These are phyloP conservation scores for Chironomus tentans DNA, from an alignment of 2,888 invertebrate species.

Conservation along the genomic window DNA sequence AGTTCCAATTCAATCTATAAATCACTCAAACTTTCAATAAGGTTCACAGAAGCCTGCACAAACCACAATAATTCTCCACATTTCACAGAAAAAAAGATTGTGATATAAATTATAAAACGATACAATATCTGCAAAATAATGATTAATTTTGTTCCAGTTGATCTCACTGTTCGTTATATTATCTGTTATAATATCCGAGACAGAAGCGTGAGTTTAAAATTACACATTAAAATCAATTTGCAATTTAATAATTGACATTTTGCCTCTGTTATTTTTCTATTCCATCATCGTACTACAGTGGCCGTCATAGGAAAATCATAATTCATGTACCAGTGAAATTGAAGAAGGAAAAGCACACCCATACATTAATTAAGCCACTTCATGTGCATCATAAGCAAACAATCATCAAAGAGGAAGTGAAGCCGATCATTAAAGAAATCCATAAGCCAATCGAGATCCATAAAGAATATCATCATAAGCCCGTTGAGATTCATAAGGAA, in stretches of 20 bases:
- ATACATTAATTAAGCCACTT: constrained; percentile 40
- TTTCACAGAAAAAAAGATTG: background rate
- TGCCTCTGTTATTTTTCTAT: background rate
- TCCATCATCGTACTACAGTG: background rate
- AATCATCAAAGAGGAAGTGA: constrained; percentile 40
- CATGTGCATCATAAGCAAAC: constrained; percentile 43
- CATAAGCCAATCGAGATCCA: constrained; percentile 34
- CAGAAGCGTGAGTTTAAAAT: constrained; percentile 22
- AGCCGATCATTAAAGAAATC: constrained; percentile 39
- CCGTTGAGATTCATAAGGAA: background rate
- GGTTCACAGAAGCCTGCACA: no score
- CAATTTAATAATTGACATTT: constrained; percentile 1
- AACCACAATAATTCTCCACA: no score
- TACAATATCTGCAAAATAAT: background rate
- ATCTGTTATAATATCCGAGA: background rate
- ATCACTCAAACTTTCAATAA: no score
- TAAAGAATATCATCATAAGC: background rate
- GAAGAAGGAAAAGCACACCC: constrained; percentile 41
- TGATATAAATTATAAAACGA: background rate
- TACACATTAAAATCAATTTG: background rate
- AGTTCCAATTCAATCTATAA: no score
- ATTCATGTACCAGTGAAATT: constrained; percentile 41
- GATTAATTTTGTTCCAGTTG: constrained; percentile 5
- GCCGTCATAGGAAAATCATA: constrained; percentile 37
- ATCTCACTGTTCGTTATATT: background rate